phyloP scores from a whole-genome alignment of 1,140 invertebrate genomes.

The Drosophila carrolli region DNA sequence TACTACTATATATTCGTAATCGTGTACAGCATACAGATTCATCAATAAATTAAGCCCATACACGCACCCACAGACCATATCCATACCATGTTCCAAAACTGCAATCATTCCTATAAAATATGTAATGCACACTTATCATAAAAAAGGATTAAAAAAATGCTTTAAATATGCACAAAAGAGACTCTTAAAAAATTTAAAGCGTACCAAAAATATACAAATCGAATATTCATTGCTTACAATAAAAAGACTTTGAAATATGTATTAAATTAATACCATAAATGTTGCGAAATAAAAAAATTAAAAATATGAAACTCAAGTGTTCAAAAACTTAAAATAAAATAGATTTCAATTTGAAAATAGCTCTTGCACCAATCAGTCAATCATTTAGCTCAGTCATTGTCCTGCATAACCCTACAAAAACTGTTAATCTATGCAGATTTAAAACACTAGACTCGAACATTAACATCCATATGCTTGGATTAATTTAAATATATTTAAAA shows the following conservation, averaged over 20 bases:
- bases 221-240: not conserved
- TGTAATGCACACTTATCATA: constrained; percentile 10
- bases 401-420: constrained; percentile 15
- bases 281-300: too few relatives aligned
- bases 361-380: constrained; percentile 1
- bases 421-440: constrained; percentile 5
- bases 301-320: not conserved
- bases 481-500: constrained; percentile 25
- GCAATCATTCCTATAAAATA: constrained; percentile 9
- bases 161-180: not conserved
- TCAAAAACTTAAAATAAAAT: not conserved
- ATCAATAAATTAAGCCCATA: constrained; percentile 49
- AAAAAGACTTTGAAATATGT: not conserved
- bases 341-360: constrained; percentile 3
- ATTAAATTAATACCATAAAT: not conserved
- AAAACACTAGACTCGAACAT: not conserved
- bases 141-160: constrained; percentile 10
- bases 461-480: constrained; percentile 4
- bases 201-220: not conserved
- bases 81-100: not conserved
- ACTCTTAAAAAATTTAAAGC: not conserved
- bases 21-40: constrained; percentile 59
- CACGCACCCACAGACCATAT: constrained; percentile 18
- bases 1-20: constrained; percentile 43
- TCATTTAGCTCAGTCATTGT: constrained; percentile 45